A percentile compares a stretch with the other conserved stretches of the same genome.
These are phyloP conservation scores for Bombus pascuorum DNA, from an alignment of 1,140 invertebrate genomes.

Conservation along the genomic window DNA sequence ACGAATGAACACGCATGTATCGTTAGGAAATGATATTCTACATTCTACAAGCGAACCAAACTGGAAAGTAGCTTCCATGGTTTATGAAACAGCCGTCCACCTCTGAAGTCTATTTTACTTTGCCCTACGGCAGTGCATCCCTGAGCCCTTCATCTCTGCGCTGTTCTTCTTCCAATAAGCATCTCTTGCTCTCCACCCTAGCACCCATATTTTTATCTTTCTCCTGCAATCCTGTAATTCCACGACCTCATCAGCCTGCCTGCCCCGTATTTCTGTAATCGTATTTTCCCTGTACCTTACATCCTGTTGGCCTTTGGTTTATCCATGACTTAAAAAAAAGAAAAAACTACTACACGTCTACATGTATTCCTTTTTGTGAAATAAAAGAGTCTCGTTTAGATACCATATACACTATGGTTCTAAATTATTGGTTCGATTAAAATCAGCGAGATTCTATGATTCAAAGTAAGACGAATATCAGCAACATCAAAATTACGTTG, in stretches of 20 bases:
- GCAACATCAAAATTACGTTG: too few species aligned
- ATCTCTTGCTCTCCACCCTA: not conserved
- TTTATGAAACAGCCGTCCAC: constrained; percentile 7
- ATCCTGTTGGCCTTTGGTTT: not conserved
- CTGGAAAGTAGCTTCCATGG: not conserved
- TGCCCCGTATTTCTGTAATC: constrained; percentile 6
- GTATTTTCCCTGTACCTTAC: not conserved
- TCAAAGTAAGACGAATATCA: too few species aligned
- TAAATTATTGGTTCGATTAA: too few species aligned
- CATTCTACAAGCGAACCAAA: not conserved
- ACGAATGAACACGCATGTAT: too few species aligned
- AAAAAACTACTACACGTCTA: not conserved
- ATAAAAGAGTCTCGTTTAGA: not conserved
- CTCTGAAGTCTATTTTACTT: constrained; percentile 13
- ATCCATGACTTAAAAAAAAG: not conserved
- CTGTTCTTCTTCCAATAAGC: constrained; percentile 14
- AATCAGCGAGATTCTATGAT: too few species aligned
- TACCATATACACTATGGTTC: too few species aligned
- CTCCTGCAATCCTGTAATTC: constrained; percentile 15
- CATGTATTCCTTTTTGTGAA: not conserved
- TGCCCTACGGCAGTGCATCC: constrained; percentile 1
- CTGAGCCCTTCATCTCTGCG: constrained; percentile 10
- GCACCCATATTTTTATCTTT: constrained; percentile 20
- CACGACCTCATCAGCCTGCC: constrained; percentile 8
- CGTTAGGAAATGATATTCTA: not conserved